phyloP scores from a whole-genome alignment of 2,888 invertebrate genomes.

The Saturnia pavonia region DNA sequence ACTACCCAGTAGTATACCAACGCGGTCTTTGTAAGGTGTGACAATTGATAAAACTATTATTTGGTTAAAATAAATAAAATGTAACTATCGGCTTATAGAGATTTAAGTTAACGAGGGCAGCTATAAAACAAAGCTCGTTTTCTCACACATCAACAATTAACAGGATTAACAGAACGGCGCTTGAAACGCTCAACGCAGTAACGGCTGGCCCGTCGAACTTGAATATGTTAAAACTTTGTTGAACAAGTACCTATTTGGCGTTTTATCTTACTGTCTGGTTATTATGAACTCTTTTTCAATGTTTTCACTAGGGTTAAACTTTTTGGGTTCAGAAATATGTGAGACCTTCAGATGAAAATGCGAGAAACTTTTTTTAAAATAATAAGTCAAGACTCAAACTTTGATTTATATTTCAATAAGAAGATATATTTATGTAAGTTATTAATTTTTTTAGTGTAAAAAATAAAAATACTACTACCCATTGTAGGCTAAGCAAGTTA shows the following conservation, averaged over 20 bases:
- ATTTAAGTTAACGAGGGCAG: neutral
- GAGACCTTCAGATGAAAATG: too few relatives aligned
- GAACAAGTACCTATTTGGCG: neutral
- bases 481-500: too few relatives aligned
- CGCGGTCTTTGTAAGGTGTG: too few relatives aligned
- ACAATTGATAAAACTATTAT: too few relatives aligned
- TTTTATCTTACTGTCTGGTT: neutral
- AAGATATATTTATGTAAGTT: too few relatives aligned
- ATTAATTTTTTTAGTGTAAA: too few relatives aligned
- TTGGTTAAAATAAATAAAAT: conserved; percentile 1
- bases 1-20: too few relatives aligned
- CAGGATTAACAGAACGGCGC: neutral
- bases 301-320: neutral
- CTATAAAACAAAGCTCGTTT: conserved; percentile 1
- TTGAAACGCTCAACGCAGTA: neutral
- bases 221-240: neutral
- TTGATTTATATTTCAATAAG: too few relatives aligned
- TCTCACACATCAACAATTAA: conserved; percentile 7
- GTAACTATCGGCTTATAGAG: neutral
- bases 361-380: too few relatives aligned
- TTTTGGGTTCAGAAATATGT: too few relatives aligned
- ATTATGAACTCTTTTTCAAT: neutral
- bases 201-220: neutral
- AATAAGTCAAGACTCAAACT: too few relatives aligned
- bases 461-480: too few relatives aligned